Evolutionary conservation across 2,797 vertebrate genomes (phyloP).

Genomic region (Malacoraja senta): DNA sequence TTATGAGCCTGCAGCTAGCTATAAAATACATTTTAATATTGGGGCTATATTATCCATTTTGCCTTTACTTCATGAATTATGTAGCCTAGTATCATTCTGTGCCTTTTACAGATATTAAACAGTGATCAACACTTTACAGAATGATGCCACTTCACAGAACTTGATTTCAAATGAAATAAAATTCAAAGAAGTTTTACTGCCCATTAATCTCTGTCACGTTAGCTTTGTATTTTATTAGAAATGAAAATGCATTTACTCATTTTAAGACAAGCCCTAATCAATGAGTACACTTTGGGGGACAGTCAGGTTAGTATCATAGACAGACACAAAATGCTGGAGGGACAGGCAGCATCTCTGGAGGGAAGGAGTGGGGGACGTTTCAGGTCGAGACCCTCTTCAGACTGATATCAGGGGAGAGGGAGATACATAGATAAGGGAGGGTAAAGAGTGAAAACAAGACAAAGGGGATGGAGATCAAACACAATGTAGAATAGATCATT

Average conservation of each 20-base stretch:
- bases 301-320: not conserved
- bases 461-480: no score
- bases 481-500: no score
- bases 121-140: not conserved
- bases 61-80: not conserved
- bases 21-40: not conserved
- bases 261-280: not conserved
- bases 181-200: not conserved
- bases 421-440: no score
- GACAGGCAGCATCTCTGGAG: no score
- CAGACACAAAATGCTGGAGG: no score
- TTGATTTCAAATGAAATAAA: not conserved
- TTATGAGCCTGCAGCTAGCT: not conserved
- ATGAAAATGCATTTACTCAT: not conserved
- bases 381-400: no score
- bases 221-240: not conserved
- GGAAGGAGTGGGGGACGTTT: no score
- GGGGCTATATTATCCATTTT: not conserved
- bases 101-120: not conserved
- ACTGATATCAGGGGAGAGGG: no score
- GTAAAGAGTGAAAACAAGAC: no score
- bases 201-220: not conserved
- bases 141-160: not conserved
- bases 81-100: not conserved
- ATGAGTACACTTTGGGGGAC: not conserved